A percentile compares a stretch with the other conserved stretches of the same genome.
Evolutionary conservation across 2,797 vertebrate species (phyloP).

Genomic region (Enteromius paludinosus): DNA sequence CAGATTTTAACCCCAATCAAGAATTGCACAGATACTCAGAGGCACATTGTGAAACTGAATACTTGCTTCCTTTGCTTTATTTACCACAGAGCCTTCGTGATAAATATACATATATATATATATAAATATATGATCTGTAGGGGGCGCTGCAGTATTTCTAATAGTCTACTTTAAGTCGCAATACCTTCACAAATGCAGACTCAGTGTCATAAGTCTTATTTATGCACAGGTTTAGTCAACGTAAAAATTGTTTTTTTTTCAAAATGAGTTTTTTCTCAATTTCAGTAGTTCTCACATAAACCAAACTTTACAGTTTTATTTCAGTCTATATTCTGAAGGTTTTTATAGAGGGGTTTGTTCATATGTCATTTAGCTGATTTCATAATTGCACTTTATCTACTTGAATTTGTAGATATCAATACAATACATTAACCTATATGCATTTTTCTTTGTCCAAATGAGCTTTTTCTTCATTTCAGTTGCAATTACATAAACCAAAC

Average conservation of each 20-base stretch:
- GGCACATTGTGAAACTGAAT: background rate
- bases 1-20: conserved; percentile 34
- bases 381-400: too few relatives aligned
- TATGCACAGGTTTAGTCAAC: background rate
- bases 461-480: too few relatives aligned
- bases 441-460: too few relatives aligned
- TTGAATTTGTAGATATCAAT: too few relatives aligned
- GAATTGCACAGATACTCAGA: background rate
- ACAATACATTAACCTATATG: too few relatives aligned
- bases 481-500: too few relatives aligned
- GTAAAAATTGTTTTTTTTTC: background rate
- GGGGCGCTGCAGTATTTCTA: conserved; percentile 78
- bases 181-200: conserved; percentile 10
- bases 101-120: background rate
- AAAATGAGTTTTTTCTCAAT: too few relatives aligned
- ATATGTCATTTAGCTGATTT: too few relatives aligned
- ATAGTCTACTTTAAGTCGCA: conserved; percentile 27
- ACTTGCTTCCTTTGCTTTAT: background rate
- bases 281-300: background rate
- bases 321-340: background rate
- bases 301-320: background rate
- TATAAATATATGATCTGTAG: conserved; percentile 69
- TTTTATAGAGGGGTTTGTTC: background rate
- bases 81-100: background rate
- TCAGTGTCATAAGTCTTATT: background rate